Percentiles rank a stretch among this genome's conserved stretches.
phyloP scores from a whole-genome alignment of 2,113 vertebrate species.

The Dasyurus viverrinus region DNA sequence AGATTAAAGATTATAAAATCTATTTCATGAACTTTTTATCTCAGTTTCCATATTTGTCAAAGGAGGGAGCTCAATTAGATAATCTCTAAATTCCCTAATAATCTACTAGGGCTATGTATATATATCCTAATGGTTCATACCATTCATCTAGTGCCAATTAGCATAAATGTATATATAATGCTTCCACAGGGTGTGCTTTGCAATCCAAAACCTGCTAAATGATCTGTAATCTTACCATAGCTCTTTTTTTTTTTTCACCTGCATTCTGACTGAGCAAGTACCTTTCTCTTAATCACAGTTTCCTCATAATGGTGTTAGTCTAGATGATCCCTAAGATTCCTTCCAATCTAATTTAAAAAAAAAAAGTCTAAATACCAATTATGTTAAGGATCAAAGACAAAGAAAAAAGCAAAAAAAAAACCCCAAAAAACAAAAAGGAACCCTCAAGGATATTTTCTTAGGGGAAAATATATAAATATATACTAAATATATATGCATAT shows the following conservation, averaged over 20 bases:
- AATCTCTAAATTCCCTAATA: background rate
- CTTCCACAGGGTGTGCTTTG: background rate
- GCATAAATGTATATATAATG: background rate
- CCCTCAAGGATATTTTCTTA: background rate
- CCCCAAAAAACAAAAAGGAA: too few relatives aligned
- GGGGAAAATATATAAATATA: background rate
- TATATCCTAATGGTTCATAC: background rate
- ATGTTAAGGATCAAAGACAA: background rate
- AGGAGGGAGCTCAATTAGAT: background rate
- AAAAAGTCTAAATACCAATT: background rate
- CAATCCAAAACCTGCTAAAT: background rate
- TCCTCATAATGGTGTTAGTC: background rate
- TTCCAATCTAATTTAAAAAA: background rate
- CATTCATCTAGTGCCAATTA: background rate
- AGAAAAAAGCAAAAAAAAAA: background rate
- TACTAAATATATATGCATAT: too few relatives aligned
- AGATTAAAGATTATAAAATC: too few relatives aligned
- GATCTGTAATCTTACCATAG: background rate
- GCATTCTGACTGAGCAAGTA: background rate
- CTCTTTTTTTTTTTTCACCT: background rate
- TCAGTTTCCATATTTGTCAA: background rate
- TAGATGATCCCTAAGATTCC: background rate
- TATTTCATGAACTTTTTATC: background rate
- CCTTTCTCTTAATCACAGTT: background rate
- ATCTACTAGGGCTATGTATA: background rate